A percentile compares a stretch with the other conserved stretches of the same genome.
These are phyloP conservation scores for Epistrophe grossulariae DNA, from an alignment of 2,888 invertebrate species.

Conservation along the genomic window DNA sequence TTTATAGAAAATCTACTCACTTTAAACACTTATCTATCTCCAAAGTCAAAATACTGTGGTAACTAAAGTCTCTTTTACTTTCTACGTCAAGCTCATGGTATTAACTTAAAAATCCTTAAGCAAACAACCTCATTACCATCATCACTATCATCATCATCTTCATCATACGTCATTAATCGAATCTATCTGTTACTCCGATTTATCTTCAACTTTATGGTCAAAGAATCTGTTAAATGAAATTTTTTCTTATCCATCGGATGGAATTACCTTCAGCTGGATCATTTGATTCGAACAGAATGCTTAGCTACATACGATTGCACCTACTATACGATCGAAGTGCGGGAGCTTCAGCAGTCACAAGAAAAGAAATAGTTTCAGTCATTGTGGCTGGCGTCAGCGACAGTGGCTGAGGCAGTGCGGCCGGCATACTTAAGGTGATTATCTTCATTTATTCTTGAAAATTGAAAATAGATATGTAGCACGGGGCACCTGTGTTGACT, in stretches of 20 bases:
- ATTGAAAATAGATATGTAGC: slow-evolving; percentile 9
- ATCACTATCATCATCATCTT: background rate
- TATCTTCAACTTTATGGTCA: slow-evolving; percentile 21
- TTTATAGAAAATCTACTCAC: too few relatives aligned
- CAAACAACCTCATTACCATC: background rate
- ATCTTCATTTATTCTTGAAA: slow-evolving; percentile 27
- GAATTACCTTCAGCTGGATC: slow-evolving; percentile 37
- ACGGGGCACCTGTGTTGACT: slow-evolving; percentile 64
- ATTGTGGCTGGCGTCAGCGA: background rate
- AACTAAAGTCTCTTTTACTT: background rate
- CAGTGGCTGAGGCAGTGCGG: background rate
- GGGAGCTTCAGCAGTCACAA: background rate
- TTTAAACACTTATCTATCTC: background rate
- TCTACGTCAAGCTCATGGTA: background rate
- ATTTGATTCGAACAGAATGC: slow-evolving; percentile 16
- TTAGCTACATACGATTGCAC: slow-evolving; percentile 25
- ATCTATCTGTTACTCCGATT: slow-evolving; percentile 38
- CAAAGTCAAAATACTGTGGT: background rate
- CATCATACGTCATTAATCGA: background rate
- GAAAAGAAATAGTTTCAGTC: slow-evolving; percentile 8
- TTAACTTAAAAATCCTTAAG: slow-evolving; percentile 30
- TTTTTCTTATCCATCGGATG: slow-evolving; percentile 34
- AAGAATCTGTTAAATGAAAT: slow-evolving; percentile 31
- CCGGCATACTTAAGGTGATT: slow-evolving; percentile 48
- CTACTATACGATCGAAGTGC: background rate